Evolutionary conservation across 2,888 invertebrate species (phyloP).

Genomic region (Fragum sueziense): DNA sequence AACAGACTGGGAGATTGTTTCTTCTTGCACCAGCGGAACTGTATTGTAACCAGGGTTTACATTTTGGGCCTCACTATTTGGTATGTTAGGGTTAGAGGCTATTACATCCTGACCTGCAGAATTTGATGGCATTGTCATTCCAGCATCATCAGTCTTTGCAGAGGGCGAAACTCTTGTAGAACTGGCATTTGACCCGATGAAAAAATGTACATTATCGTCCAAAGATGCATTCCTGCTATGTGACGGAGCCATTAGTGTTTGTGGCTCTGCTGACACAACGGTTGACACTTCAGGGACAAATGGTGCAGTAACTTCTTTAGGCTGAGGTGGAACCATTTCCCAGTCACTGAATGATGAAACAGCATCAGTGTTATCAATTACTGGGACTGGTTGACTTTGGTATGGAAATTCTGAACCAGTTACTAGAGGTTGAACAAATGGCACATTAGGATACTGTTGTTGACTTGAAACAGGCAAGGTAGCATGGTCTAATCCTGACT

Average conservation of each 20-base stretch:
- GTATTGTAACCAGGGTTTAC: not conserved
- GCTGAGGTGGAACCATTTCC: slow-evolving; percentile 67
- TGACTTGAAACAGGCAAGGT: not conserved
- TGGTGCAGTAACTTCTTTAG: slow-evolving; percentile 11
- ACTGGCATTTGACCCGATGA: slow-evolving; percentile 65
- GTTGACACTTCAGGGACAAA: slow-evolving; percentile 14
- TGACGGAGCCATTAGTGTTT: slow-evolving; percentile 1
- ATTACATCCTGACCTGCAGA: slow-evolving; percentile 12
- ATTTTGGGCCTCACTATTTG: not conserved
- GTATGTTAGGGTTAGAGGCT: not conserved
- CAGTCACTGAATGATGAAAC: slow-evolving; percentile 65
- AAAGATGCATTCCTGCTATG: slow-evolving; percentile 64
- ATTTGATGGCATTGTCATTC: not conserved
- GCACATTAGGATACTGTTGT: not conserved
- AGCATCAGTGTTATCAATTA: slow-evolving; percentile 1
- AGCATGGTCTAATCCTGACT: not conserved
- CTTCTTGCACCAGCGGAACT: not conserved
- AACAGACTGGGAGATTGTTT: not conserved
- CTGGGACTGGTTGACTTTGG: not conserved
- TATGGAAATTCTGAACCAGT: not conserved
- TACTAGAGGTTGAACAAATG: not conserved
- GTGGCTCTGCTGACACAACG: not conserved
- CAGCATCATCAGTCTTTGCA: slow-evolving; percentile 31
- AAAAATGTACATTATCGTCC: slow-evolving; percentile 70
- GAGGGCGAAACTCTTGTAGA: slow-evolving; percentile 60